Evolutionary conservation across 2,888 invertebrate genomes (phyloP).

Genomic region (Petrophora chlorosata): DNA sequence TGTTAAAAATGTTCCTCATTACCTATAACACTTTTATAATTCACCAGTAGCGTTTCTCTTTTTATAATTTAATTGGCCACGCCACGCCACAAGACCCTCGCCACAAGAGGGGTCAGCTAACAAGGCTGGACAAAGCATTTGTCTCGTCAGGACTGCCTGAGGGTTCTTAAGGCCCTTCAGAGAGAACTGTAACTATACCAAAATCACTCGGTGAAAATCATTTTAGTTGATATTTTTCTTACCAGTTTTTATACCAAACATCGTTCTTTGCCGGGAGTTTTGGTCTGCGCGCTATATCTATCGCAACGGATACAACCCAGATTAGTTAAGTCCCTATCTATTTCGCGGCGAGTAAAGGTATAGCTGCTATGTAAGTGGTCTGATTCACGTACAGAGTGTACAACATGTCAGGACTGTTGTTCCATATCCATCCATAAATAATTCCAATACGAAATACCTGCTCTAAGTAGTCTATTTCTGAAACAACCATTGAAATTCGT

Average conservation of each 20-base stretch:
- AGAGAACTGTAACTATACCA: conserved; percentile 12
- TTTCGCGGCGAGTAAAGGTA: too few species aligned
- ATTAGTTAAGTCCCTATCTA: too few species aligned
- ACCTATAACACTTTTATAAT: not conserved
- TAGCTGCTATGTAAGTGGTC: too few species aligned
- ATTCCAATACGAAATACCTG: too few species aligned
- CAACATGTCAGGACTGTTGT: too few species aligned
- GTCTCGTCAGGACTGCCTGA: conserved; percentile 22
- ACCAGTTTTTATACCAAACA: conserved; percentile 6
- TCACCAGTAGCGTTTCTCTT: not conserved
- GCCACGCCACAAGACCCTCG: conserved; percentile 1
- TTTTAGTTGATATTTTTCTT: conserved; percentile 19
- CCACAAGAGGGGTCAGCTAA: conserved; percentile 24
- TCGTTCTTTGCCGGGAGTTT: not conserved
- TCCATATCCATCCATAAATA: too few species aligned
- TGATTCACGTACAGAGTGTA: too few species aligned
- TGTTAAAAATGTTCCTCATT: too few species aligned
- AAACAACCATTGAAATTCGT: too few species aligned
- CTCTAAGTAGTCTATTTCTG: too few species aligned
- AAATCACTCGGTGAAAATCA: too few species aligned
- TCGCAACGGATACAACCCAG: too few species aligned
- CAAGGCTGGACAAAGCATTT: conserved; percentile 27
- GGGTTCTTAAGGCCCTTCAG: conserved; percentile 9
- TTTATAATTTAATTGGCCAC: conserved; percentile 16
- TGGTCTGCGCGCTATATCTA: not conserved